phyloP scores from a whole-genome alignment of 2,888 invertebrate species.

The Monoplex corrugatus region DNA sequence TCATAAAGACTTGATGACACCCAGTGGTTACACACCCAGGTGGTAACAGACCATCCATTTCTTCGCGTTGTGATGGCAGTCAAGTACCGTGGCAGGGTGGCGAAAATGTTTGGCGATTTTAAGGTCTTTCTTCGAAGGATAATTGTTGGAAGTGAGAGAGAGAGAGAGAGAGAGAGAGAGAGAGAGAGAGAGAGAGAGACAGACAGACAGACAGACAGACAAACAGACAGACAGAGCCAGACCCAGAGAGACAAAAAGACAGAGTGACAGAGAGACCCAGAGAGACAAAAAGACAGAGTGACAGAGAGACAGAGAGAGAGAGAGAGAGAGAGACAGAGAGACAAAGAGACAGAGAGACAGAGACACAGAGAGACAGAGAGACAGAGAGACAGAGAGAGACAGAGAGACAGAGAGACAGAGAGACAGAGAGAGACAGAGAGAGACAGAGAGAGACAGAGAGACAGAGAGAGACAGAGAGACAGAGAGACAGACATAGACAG shows the following conservation, averaged over 20 bases:
- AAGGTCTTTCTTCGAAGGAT: too few species aligned
- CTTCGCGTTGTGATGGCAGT: too few species aligned
- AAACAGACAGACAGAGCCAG: background rate
- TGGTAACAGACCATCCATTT: too few species aligned
- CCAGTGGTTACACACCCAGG: background rate
- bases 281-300: background rate
- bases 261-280: background rate
- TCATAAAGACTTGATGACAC: background rate
- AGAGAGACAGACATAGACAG: background rate
- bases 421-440: background rate
- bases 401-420: constrained; percentile 13
- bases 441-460: constrained; percentile 5
- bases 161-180: constrained; percentile 7
- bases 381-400: constrained; percentile 8
- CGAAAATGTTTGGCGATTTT: too few species aligned
- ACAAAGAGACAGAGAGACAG: background rate
- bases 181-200: background rate
- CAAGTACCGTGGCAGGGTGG: too few species aligned
- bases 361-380: constrained; percentile 8
- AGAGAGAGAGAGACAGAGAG: too few species aligned
- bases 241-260: background rate
- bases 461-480: background rate
- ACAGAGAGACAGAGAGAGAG: background rate
- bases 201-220: background rate
- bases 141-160: too few species aligned